phyloP scores from a whole-genome alignment of 2,888 invertebrate species.

The Onchidella celtica region DNA sequence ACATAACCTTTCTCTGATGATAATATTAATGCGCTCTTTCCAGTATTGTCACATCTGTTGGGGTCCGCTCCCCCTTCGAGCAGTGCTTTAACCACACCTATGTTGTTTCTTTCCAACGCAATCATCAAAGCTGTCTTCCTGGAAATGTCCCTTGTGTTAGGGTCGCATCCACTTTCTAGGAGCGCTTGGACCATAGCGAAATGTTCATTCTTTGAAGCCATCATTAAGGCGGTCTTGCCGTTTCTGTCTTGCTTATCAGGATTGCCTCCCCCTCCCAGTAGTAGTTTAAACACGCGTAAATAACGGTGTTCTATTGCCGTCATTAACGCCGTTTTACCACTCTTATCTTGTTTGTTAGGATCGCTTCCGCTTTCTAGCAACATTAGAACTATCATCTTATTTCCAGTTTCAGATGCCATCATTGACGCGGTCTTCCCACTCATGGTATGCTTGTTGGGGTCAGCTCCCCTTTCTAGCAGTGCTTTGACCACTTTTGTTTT shows the following conservation, averaged over 20 bases:
- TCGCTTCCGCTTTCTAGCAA: too few relatives aligned
- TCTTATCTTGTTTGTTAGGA: too few relatives aligned
- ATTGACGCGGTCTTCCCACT: too few relatives aligned
- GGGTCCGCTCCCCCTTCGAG: neutral
- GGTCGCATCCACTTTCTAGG: neutral
- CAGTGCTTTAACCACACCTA: too few relatives aligned
- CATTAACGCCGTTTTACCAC: slow-evolving; percentile 63
- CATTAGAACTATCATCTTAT: too few relatives aligned
- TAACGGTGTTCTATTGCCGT: neutral
- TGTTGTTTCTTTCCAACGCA: too few relatives aligned
- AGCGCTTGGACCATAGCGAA: neutral
- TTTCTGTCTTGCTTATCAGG: neutral
- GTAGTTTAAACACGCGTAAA: neutral
- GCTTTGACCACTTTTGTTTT: too few relatives aligned
- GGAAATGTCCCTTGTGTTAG: neutral
- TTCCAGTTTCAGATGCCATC: too few relatives aligned
- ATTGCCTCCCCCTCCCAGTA: neutral
- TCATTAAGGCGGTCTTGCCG: neutral
- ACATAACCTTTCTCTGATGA: neutral
- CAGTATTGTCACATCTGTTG: neutral
- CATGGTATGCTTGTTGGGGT: too few relatives aligned
- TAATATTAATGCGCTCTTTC: neutral
- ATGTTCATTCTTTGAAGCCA: neutral
- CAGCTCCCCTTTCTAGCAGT: too few relatives aligned
- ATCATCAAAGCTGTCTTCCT: too few relatives aligned